A percentile compares a stretch with the other conserved stretches of the same genome.
phyloP scores from a whole-genome alignment of 2,113 vertebrate genomes.

The Capreolus pygargus region DNA sequence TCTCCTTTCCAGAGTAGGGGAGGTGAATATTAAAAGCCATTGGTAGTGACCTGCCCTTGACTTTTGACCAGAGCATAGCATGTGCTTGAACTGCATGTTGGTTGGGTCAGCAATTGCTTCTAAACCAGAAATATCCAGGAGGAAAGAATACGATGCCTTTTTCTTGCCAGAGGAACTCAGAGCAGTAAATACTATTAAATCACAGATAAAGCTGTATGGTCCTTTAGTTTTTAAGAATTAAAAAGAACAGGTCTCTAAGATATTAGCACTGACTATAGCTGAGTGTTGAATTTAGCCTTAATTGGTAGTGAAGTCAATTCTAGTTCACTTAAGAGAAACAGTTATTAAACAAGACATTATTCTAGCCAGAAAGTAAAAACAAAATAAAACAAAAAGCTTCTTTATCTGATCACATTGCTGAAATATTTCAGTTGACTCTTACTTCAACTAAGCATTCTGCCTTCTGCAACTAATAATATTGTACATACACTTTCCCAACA shows the following conservation, averaged over 20 bases:
- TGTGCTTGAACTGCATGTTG: neutral
- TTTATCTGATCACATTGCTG: slow-evolving; percentile 15
- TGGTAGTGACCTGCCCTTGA: neutral
- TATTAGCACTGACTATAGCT: neutral
- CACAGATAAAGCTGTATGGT: neutral
- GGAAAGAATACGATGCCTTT: neutral
- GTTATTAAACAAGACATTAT: slow-evolving; percentile 11
- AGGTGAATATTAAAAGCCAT: neutral
- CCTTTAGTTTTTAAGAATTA: neutral
- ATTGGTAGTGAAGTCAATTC: neutral
- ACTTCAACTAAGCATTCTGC: slow-evolving; percentile 26
- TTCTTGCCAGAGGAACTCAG: neutral
- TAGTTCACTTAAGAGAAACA: slow-evolving; percentile 17
- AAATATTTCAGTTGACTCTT: slow-evolving; percentile 28
- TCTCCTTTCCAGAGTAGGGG: neutral
- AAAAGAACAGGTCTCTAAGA: neutral
- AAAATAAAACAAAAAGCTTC: neutral
- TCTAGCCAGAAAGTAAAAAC: neutral
- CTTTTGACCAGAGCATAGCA: neutral
- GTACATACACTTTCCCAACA: neutral
- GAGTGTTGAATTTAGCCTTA: neutral
- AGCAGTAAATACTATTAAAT: neutral
- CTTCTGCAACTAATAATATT: neutral
- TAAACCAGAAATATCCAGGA: neutral
- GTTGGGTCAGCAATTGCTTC: neutral